Base-by-base conservation (phyloP, 2,888 invertebrate genomes). In the Mythimna lalbum region DNA sequence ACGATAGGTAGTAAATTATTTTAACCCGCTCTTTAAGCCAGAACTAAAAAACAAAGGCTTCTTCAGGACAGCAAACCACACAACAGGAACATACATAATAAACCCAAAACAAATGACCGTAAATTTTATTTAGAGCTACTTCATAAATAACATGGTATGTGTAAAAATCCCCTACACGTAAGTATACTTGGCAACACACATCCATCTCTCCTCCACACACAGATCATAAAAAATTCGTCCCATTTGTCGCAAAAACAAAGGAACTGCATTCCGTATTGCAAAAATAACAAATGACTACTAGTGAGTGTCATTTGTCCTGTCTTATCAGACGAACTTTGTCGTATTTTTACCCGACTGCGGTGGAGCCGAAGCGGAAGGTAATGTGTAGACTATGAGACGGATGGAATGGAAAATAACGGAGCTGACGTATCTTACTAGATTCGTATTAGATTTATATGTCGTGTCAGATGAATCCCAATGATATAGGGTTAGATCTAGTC, bases 221-320 rank as follows among this genome's bases (percentile, higher is more conserved):
- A 66, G 52, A 60, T 71, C 63, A 73, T 73, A 73, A 75, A 69
- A 76, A 82, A 78, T 72, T 72, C 73, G 53, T 55, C 23, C 63
- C 67, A 83, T 81, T 80, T 78, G 62, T 69, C 66, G 47, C 53
- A 47, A 63, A 76, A 80, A 82, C 68, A 78, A 78, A 80, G 65
- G 60, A 69, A 80, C 43, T 86, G 84, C 88, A 87, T 80, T 80
- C 66, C 79, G 65, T 83, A 83, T 78, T 84, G 79, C 78, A 80
- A 84, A 85, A 84, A 83, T 85, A 83, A 87, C 79, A 87, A 87
- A 87, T 81, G 78, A 53, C 67, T 76, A 60, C 61, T 36, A 63
- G 66, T 74, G 57, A 80, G 74, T 64, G 73, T 82, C 69, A 72
- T 83, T 81, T 81, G 67, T 81, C 76, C 67, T 62, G 64, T 76